These are phyloP conservation scores for Troides helena DNA, from an alignment of 2,888 invertebrate species.

Conservation along the genomic window DNA sequence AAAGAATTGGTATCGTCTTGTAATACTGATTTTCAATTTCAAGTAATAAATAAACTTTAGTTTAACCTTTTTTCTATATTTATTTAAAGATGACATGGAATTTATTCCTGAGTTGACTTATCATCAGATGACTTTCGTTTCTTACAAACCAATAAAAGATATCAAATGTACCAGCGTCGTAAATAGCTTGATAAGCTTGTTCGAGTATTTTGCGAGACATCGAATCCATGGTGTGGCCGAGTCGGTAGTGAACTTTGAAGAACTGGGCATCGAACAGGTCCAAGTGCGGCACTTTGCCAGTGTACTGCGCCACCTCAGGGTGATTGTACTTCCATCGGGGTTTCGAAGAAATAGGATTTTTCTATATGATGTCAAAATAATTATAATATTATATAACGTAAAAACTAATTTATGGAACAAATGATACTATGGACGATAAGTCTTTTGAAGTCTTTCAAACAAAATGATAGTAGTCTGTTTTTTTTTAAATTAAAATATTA, in stretches of 20 bases:
- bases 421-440: too few relatives aligned
- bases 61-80: too few relatives aligned
- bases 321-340: slow-evolving; percentile 31
- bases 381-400: not conserved
- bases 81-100: too few relatives aligned
- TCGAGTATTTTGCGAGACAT: slow-evolving; percentile 84
- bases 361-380: slow-evolving; percentile 8
- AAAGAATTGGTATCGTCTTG: too few relatives aligned
- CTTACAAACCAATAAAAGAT: slow-evolving; percentile 2
- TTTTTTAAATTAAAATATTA: too few relatives aligned
- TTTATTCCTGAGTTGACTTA: too few relatives aligned
- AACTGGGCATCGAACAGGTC: slow-evolving; percentile 83
- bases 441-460: too few relatives aligned
- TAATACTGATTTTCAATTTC: too few relatives aligned
- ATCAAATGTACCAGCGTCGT: slow-evolving; percentile 75
- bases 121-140: too few relatives aligned
- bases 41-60: too few relatives aligned
- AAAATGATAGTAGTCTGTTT: too few relatives aligned
- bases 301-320: slow-evolving; percentile 71
- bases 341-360: slow-evolving; percentile 29
- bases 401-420: not conserved
- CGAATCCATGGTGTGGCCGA: slow-evolving; percentile 53
- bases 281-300: slow-evolving; percentile 81
- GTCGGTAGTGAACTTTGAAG: slow-evolving; percentile 82
- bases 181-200: slow-evolving; percentile 83